phyloP scores from a whole-genome alignment of 2,113 vertebrate species.

The Neolamprologus ventralis region DNA sequence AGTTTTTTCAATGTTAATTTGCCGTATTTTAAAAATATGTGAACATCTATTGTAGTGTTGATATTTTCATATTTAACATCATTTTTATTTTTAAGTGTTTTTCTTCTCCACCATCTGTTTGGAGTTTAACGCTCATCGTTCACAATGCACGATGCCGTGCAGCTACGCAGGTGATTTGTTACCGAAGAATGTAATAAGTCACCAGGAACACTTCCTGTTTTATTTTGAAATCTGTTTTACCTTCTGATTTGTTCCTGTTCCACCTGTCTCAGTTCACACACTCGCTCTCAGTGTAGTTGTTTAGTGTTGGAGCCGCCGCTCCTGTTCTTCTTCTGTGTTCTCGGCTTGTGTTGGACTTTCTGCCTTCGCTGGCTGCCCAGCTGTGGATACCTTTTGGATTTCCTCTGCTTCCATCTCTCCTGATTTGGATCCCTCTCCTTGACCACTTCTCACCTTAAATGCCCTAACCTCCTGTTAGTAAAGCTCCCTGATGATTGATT shows the following conservation, averaged over 20 bases:
- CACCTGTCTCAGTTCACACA: fast-evolving
- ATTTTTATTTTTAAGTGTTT: neutral
- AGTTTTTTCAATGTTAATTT: fast-evolving
- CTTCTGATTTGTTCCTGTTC: neutral
- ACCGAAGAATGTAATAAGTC: neutral
- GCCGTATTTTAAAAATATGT: fast-evolving
- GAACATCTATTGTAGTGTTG: neutral
- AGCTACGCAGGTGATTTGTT: fast-evolving
- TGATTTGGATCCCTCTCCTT: neutral
- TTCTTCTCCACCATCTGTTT: fast-evolving
- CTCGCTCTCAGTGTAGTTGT: neutral
- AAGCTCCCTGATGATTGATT: neutral
- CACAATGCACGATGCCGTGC: neutral
- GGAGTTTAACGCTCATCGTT: neutral
- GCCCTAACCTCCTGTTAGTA: neutral
- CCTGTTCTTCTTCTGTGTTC: neutral
- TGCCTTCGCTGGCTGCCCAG: fast-evolving
- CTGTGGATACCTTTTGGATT: fast-evolving
- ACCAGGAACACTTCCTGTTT: neutral
- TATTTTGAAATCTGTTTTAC: neutral
- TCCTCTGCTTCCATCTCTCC: neutral
- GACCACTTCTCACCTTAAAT: neutral
- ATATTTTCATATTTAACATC: neutral
- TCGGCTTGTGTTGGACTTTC: neutral
- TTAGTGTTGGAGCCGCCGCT: fast-evolving